Evolutionary conservation across 1,140 invertebrate genomes (phyloP), one percentile per base, ranked within the genome.

Genomic region (Microvelia longipes): DNA sequence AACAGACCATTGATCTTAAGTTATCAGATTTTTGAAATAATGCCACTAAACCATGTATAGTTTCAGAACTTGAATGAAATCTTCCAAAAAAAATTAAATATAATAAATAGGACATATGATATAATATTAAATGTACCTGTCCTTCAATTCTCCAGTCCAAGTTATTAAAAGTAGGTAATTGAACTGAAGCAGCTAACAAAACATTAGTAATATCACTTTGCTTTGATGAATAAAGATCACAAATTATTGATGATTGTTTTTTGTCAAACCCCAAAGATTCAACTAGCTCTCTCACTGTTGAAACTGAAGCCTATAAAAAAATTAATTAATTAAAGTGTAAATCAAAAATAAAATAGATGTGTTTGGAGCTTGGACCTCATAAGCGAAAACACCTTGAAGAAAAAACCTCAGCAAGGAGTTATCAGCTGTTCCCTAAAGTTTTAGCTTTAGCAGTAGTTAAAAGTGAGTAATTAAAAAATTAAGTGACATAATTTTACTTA

Each of bases 121-220:
- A 60, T 11, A 60, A 60, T 60, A 60, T 11, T 60, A 11, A 11
- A 68, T 50, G 50, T 66, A 66, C 69, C 64, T 66, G 27, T 2
- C 60, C 69, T 27, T 70, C 50, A 13, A 70, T 15, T 60, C 69
- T 19, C 69, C 69, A 70, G 2, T 70, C 69, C 2, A 70, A 66
- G 26, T 66, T 67, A n/a, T 70, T 70, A 19, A 70, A 70, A 19
- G 35, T 35, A 1, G 69, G 69, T 26, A 70, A 28, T 19, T 61
- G 19, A 30, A 70, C 65, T n/a, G 69, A 66, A 1, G 50, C 69
- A 27, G 30, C 69, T 11, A 70, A 24, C 1, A 70, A 35, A 27
- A 61, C 61, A 28, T 66, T 35, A 35, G 29, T 70, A 1, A 70
- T 66, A 26, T 70, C 69, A 2, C 13, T 50, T 25, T 70, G 69